These are phyloP conservation scores for Gobius niger DNA, from an alignment of 2,113 vertebrate species.

Conservation along the genomic window DNA sequence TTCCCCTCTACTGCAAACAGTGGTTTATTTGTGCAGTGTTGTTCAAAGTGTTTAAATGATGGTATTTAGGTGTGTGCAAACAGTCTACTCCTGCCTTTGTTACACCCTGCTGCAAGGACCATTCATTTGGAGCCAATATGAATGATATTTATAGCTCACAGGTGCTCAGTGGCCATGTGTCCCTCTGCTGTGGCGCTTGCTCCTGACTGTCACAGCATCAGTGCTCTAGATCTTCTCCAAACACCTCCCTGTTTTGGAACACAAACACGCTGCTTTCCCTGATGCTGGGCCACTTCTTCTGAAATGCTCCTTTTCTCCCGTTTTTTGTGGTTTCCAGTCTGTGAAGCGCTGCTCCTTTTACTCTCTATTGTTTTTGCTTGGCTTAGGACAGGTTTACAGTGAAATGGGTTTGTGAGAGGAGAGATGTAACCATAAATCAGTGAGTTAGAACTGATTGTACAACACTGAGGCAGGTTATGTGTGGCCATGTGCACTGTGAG, in stretches of 20 bases:
- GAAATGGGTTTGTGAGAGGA: too few relatives aligned
- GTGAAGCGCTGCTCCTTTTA: too few relatives aligned
- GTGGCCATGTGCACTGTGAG: too few relatives aligned
- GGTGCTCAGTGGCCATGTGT: constrained; percentile 27
- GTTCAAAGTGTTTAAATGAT: constrained; percentile 3
- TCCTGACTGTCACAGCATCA: neutral
- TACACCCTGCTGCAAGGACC: constrained; percentile 16
- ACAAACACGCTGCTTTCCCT: too few relatives aligned
- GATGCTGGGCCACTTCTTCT: too few relatives aligned
- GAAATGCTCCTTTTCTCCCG: too few relatives aligned
- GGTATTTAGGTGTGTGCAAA: constrained; percentile 18
- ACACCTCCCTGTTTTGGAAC: neutral
- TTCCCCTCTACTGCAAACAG: neutral
- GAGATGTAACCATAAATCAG: too few relatives aligned
- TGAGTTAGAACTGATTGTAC: too few relatives aligned
- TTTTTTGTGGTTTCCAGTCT: too few relatives aligned
- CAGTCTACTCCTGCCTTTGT: constrained; percentile 7
- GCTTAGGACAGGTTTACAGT: too few relatives aligned
- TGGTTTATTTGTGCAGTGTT: neutral
- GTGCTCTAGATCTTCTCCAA: neutral
- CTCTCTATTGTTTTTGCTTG: too few relatives aligned
- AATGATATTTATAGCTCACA: constrained; percentile 52
- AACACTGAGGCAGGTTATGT: too few relatives aligned
- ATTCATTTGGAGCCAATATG: constrained; percentile 39
- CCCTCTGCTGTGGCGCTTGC: constrained; percentile 17